phyloP scores from a whole-genome alignment of 1,140 invertebrate species.

The Drosophila funebris region DNA sequence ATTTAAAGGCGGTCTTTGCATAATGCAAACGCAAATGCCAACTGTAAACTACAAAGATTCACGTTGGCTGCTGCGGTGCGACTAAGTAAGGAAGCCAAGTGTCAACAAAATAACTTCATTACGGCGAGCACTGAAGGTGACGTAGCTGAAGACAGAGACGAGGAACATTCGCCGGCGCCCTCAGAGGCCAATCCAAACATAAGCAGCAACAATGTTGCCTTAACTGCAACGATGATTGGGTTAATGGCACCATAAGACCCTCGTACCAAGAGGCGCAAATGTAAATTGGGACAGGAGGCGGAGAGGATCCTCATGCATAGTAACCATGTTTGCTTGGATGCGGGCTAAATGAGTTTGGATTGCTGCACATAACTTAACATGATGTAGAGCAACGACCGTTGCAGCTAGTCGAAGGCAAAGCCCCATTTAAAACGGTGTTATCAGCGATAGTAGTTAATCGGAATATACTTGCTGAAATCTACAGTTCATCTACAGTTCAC shows the following conservation, averaged over 20 bases:
- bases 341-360: conserved; percentile 69
- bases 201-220: conserved; percentile 54
- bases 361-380: conserved; percentile 68
- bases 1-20: conserved; percentile 21
- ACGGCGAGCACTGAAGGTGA: conserved; percentile 20
- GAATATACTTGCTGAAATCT: neutral
- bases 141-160: conserved; percentile 15
- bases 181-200: conserved; percentile 66
- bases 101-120: conserved; percentile 81
- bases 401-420: conserved; percentile 16
- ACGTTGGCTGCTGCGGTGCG: conserved; percentile 31
- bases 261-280: conserved; percentile 6
- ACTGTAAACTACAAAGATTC: conserved; percentile 57
- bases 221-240: conserved; percentile 26
- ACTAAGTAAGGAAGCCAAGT: conserved; percentile 67
- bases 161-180: conserved; percentile 2
- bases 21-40: conserved; percentile 29
- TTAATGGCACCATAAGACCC: neutral
- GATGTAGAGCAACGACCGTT: conserved; percentile 18
- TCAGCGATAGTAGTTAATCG: neutral
- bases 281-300: conserved; percentile 19
- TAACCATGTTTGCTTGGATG: conserved; percentile 59
- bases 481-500: no score
- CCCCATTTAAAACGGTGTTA: conserved; percentile 15
- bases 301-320: conserved; percentile 6